Percentiles rank a stretch among this genome's conserved stretches.
phyloP scores from a whole-genome alignment of 2,888 invertebrate genomes.

The Orthosia cruda region DNA sequence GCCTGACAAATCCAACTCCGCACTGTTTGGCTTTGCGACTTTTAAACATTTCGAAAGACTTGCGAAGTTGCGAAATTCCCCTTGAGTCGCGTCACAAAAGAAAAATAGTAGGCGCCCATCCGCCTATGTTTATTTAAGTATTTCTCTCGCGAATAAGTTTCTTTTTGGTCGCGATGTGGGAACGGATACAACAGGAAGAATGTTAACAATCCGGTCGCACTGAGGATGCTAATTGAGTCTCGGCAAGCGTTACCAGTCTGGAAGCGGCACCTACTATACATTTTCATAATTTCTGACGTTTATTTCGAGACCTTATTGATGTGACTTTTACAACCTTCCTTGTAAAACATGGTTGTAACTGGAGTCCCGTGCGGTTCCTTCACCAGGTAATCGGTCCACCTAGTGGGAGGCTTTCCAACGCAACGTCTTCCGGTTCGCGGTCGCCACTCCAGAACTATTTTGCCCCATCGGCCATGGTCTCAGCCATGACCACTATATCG shows the following conservation, averaged over 20 bases:
- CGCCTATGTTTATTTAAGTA: constrained; percentile 72
- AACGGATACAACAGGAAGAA: constrained; percentile 83
- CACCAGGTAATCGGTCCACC: no score
- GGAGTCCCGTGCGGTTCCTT: neutral
- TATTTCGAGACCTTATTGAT: constrained; percentile 45
- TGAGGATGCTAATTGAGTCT: constrained; percentile 85
- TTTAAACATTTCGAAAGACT: constrained; percentile 70
- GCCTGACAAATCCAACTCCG: constrained; percentile 75
- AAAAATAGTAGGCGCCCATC: constrained; percentile 69
- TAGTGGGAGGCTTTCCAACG: no score
- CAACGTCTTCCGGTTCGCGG: no score
- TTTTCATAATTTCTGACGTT: constrained; percentile 64
- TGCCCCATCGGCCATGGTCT: no score
- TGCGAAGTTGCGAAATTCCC: constrained; percentile 76
- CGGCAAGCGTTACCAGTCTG: constrained; percentile 79
- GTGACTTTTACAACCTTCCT: constrained; percentile 30
- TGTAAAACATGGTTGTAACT: neutral
- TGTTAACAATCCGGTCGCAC: constrained; percentile 83
- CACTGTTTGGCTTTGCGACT: constrained; percentile 75
- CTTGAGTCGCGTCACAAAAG: constrained; percentile 68
- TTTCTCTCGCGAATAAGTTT: constrained; percentile 74
- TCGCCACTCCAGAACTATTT: no score
- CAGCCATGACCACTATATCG: no score
- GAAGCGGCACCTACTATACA: constrained; percentile 74
- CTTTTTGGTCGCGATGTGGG: constrained; percentile 76